Evolutionary conservation across 2,797 vertebrate species (phyloP), one percentile per base, ranked within the genome.

Genomic region (Catharus ustulatus): DNA sequence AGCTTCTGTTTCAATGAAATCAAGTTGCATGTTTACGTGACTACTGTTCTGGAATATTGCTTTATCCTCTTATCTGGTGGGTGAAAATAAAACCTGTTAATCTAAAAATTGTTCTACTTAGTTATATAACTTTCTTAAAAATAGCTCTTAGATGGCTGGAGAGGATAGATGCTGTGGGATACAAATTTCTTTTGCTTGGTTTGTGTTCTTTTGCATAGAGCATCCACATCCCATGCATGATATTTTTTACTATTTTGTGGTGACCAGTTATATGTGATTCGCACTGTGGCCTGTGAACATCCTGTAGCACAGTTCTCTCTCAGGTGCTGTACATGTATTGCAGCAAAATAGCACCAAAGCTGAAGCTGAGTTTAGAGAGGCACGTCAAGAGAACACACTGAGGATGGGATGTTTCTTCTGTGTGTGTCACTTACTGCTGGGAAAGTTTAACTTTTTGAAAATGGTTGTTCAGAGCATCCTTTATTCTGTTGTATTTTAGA

Each of bases 121-220:
- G 91, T 95, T 96, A 92, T 57, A 4, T 95, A 96, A 93, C 66
- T 73, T 87, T 61, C 76, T 93, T 93, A 90, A 92, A 95, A 97
- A 96, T 95, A 96, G 77, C 87, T 76, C 43, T 57, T 61, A 46
- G 32, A 67, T 67, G 71, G 16, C 43, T 84, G 49, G n/a, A 51
- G 79, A 40, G 72, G 54, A 80, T 51, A 36, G 55, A 36, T 58
- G 23, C 32, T 59, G 19, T 1, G 2, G 26, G n/a, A 24, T 49
- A 64, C 23, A 46, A 18, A 58, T 59, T 61, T 43, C 9, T 45
- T 72, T 23, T 5, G 2, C 57, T 85, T 30, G 7, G 5, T 27
- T 88, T 71, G 36, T 81, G 12, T 10, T 42, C 15, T 61, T 67
- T 73, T 58, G 18, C 27, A 17, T 16, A 43, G 43, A 43, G 5